Evolutionary conservation across 2,113 vertebrate genomes (phyloP), one percentile per base, ranked within the genome.

Genomic region (Melanerpes aurifrons): DNA sequence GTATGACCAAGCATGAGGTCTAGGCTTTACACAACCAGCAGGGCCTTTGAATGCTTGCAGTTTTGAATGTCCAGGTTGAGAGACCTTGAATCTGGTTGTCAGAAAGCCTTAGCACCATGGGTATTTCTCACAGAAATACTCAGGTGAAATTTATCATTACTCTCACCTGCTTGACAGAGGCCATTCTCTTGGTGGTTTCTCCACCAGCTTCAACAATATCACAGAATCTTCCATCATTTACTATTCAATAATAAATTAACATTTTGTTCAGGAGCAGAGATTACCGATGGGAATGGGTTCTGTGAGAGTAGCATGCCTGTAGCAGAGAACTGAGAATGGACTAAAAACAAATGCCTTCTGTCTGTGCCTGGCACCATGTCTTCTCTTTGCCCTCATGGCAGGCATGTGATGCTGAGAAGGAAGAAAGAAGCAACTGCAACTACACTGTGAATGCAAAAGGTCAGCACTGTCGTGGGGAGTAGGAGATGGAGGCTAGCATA

Each of bases 291-390:
- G 40, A 92, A 67, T 58, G 18, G 19, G 9, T 86, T 45, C 47
- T 87, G 32, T 87, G 57, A 35, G 86, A 90, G 72, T 48, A 31
- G 15, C 72, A 67, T 58, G 37, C 47, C 35, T 77, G 21, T 68
- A 74, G 48, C 31, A 87, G 69, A 86, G 57, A 40, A 58, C 2
- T 72, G 25, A 85, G 50, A 87, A 79, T 13, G 45, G n/a, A 74
- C 47, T 76, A 67, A 58, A 84, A 75, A n/a, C 54, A 91, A 94
- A 79, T 82, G 91, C 47, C 48, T 56, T 72, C 78, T 95, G 40
- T 94, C 68, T 69, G 63, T 85, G 82, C 92, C 87, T 94, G 75
- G 85, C 68, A 95, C 71, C 29, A 28, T 69, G 53, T 91, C 74
- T 92, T 92, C 59, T 83, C 45, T 82, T 85, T 89, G 57, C 56